Percentiles rank a stretch among this genome's conserved stretches.
phyloP scores from a whole-genome alignment of 2,797 vertebrate species.

The Hemitrygon akajei region DNA sequence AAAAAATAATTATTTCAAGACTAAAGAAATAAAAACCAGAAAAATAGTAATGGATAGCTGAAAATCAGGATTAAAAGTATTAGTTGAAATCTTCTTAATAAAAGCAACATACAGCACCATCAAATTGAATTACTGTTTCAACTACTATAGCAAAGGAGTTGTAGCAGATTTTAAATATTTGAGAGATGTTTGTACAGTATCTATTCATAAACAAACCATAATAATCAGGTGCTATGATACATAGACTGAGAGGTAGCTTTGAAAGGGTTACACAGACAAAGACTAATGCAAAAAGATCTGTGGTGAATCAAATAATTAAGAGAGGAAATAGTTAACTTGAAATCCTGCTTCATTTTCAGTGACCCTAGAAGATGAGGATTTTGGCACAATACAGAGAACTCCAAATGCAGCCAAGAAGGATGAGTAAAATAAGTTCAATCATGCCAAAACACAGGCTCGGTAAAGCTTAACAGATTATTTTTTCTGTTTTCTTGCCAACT shows the following conservation, averaged over 20 bases:
- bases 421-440: conserved; percentile 78
- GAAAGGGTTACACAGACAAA: not conserved
- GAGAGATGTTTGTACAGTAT: no score
- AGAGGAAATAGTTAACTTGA: conserved; percentile 24
- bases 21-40: not conserved
- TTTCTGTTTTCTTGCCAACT: conserved; percentile 15
- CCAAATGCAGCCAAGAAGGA: conserved; percentile 89
- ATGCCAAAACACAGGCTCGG: conserved; percentile 76
- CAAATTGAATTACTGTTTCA: not conserved
- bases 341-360: conserved; percentile 23
- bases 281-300: not conserved
- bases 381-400: conserved; percentile 52
- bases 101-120: not conserved
- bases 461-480: conserved; percentile 22
- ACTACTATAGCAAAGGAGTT: not conserved
- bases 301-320: not conserved
- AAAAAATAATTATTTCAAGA: not conserved
- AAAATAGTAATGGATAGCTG: not conserved
- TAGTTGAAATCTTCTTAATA: not conserved
- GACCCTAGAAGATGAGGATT: conserved; percentile 27
- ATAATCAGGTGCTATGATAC: not conserved
- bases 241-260: not conserved
- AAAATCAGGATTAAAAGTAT: not conserved
- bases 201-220: not conserved
- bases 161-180: not conserved